Conservation (phyloP, 2,888 invertebrate species). For the Dioctria linearis region DNA sequence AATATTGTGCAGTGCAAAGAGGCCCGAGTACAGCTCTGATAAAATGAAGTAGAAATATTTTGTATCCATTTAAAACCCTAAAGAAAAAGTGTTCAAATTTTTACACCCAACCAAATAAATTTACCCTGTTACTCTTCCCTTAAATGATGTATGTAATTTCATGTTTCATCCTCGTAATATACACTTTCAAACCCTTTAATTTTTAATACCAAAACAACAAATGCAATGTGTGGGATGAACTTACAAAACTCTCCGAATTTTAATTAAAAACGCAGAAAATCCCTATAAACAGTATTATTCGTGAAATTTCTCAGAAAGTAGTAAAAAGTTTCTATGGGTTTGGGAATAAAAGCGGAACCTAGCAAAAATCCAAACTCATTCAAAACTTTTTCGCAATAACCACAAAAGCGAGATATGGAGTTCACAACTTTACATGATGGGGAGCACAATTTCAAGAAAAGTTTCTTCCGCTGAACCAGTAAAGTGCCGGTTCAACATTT, state of each 20-base stretch:
- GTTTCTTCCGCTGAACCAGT: slow-evolving; percentile 6
- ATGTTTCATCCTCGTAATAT: too few relatives aligned
- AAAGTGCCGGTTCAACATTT: slow-evolving; percentile 28
- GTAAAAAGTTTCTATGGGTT: slow-evolving; percentile 24
- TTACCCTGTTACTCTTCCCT: too few relatives aligned
- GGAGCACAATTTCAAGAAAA: slow-evolving; percentile 27
- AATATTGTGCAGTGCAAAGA: too few relatives aligned
- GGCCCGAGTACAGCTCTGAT: too few relatives aligned
- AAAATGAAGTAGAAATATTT: too few relatives aligned
- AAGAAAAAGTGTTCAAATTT: too few relatives aligned
- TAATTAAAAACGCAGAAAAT: slow-evolving; percentile 13
- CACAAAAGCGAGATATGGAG: slow-evolving; percentile 36
- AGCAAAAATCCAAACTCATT: slow-evolving; percentile 43
- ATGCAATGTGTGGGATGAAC: slow-evolving; percentile 6
- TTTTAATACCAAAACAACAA: slow-evolving; percentile 25
- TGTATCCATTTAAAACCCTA: too few relatives aligned
- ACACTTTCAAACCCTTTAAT: too few relatives aligned
- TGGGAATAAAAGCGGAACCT: slow-evolving; percentile 14
- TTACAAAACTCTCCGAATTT: not conserved
- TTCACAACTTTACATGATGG: slow-evolving; percentile 26
- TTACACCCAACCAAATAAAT: too few relatives aligned
- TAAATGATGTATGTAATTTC: too few relatives aligned
- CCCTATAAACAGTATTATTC: slow-evolving; percentile 6
- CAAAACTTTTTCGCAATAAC: slow-evolving; percentile 42
- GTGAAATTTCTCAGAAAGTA: slow-evolving; percentile 11